Percentiles rank a stretch among this genome's conserved stretches.
These are phyloP conservation scores for Drosophila recens DNA, from an alignment of 2,888 invertebrate genomes.

Conservation along the genomic window DNA sequence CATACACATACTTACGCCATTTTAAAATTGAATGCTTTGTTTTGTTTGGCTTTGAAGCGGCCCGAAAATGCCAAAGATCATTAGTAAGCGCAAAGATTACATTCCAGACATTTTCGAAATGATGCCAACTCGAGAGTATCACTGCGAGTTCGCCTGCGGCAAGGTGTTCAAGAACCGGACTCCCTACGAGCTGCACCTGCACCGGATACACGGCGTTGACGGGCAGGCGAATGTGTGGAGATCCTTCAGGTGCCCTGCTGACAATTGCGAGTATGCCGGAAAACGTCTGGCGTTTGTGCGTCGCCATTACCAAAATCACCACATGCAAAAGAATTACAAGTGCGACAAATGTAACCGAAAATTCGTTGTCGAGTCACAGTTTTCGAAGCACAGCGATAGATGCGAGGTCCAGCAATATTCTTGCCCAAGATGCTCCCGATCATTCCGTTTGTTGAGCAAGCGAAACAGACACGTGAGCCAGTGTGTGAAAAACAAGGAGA, in stretches of 20 bases:
- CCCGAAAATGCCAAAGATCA: constrained; percentile 7
- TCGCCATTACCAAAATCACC: constrained; percentile 36
- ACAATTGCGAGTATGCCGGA: background rate
- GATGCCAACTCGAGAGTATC: constrained; percentile 33
- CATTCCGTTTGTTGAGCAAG: background rate
- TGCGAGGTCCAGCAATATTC: background rate
- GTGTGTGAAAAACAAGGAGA: background rate
- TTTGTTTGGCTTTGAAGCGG: background rate
- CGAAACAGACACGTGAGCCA: constrained; percentile 21
- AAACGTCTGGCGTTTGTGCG: constrained; percentile 17
- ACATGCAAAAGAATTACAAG: constrained; percentile 22
- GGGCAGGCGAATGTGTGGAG: background rate
- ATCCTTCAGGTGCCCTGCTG: constrained; percentile 33
- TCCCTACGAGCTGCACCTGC: constrained; percentile 39
- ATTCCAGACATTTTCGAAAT: constrained; percentile 37
- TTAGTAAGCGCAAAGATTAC: background rate
- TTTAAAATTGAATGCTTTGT: background rate
- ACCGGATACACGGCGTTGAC: constrained; percentile 10
- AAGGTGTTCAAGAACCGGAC: constrained; percentile 35
- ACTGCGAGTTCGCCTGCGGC: constrained; percentile 30
- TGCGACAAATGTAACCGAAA: constrained; percentile 23
- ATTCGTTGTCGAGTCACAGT: constrained; percentile 7
- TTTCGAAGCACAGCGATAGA: constrained; percentile 20
- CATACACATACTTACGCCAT: background rate
- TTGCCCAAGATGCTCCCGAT: constrained; percentile 16